Evolutionary conservation across 2,113 vertebrate genomes (phyloP), one percentile per base, ranked within the genome.

Genomic region (Leucopternis melanops): DNA sequence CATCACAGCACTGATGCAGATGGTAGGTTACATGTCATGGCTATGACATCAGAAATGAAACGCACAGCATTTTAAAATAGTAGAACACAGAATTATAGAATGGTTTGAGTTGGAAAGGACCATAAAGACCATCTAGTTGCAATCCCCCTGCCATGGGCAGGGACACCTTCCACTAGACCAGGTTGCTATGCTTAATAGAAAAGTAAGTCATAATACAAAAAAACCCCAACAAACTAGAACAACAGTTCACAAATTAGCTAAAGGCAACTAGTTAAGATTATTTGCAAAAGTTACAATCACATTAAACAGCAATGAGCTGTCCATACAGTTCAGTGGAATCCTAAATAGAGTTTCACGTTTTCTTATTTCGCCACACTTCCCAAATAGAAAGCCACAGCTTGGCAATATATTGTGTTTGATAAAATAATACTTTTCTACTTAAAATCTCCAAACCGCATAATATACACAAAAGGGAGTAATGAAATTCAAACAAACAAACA

Each of bases 21-120:
- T 82, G 62, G 75, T 20, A 78, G 58, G 61, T 54, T 89, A 91
- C 22, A 26, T 71, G 38, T 71, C 84, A 80, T 18, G 29, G 19
- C 69, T 92, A 57, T 88, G 73, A 94, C 86, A 90, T 94, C 88
- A 94, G 81, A 71, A 89, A 88, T 52, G 4, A 91, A 90, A 78
- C 6, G 32, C 36, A n/a, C 1, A 50, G 38, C 4, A 55, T 63
- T 86, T 93, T 71, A 80, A 80, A 92, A 90, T 11, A 87, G 38
- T 4, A 81, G 27, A 54, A 7, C 16, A 31, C 7, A 31, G 52
- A 54, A 54, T 31, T 17, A 54, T 29, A 54, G 52, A 54, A 17
- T 29, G 52, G 52, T 54, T 31, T 54, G 52, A 27, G 52, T 29
- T 54, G 52, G 52, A 54, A 54, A 10, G 9, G 16, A 31, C 27